These are phyloP conservation scores for Cephus nigrinus DNA, from an alignment of 2,888 invertebrate species.

Conservation along the genomic window DNA sequence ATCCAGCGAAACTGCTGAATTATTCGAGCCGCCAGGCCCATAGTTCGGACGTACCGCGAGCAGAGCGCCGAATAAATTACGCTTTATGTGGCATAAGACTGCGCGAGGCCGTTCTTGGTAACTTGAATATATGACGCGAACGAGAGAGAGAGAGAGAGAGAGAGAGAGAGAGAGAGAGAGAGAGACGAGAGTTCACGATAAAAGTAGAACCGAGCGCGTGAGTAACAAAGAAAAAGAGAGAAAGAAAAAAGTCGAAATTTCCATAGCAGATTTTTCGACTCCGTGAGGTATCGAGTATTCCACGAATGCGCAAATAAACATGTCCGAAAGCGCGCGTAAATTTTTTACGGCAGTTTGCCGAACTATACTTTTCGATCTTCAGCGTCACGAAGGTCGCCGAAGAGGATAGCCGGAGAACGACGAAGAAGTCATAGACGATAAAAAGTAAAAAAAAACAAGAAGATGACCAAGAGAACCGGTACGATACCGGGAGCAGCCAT, in stretches of 20 bases:
- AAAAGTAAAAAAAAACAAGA: too few species aligned
- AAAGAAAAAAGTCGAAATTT: not conserved
- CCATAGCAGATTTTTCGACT: not conserved
- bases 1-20: slow-evolving; percentile 2
- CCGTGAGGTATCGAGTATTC: not conserved
- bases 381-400: not conserved
- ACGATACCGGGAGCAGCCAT: not conserved
- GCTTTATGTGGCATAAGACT: slow-evolving; percentile 25
- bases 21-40: not conserved
- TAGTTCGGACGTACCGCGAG: slow-evolving; percentile 2
- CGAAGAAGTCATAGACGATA: not conserved
- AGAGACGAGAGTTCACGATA: not conserved
- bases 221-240: not conserved
- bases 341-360: not conserved
- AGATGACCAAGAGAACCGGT: too few species aligned
- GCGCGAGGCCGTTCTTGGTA: slow-evolving; percentile 19
- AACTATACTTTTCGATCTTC: not conserved
- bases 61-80: slow-evolving; percentile 17
- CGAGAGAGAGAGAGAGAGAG: not conserved
- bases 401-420: not conserved
- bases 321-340: not conserved
- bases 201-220: not conserved
- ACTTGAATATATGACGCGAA: slow-evolving; percentile 8
- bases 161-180: not conserved
- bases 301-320: not conserved